A percentile compares a stretch with the other conserved stretches of the same genome.
These are phyloP conservation scores for Psammodynastes pulverulentus DNA, from an alignment of 2,113 vertebrate species.

Conservation along the genomic window DNA sequence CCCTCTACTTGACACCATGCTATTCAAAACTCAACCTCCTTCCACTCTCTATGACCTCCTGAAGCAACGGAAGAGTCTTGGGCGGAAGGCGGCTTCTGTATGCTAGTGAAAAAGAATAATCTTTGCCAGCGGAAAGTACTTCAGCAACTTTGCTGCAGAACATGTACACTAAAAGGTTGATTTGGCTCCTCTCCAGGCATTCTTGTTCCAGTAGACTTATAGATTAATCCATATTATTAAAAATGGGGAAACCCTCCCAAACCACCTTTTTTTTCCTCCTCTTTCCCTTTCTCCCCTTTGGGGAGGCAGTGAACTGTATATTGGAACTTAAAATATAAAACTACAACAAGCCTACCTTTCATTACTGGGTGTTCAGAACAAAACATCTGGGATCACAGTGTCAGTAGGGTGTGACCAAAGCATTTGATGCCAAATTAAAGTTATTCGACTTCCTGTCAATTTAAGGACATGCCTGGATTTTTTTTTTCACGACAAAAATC, in stretches of 20 bases:
- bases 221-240: slow-evolving; percentile 78
- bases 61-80: slow-evolving; percentile 99
- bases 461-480: slow-evolving; percentile 60
- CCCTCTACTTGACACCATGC: slow-evolving; percentile 65
- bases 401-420: slow-evolving; percentile 99
- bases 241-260: slow-evolving; percentile 71
- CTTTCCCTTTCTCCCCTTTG: slow-evolving; percentile 73
- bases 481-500: slow-evolving; percentile 48
- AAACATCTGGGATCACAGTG: slow-evolving; percentile 85
- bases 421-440: slow-evolving; percentile 97
- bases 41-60: slow-evolving; percentile 78
- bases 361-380: slow-evolving; percentile 84
- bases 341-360: slow-evolving; percentile 99
- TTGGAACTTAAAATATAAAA: slow-evolving; percentile 88
- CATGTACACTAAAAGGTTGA: slow-evolving; percentile 97
- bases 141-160: slow-evolving; percentile 99
- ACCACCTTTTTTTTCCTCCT: slow-evolving; percentile 63
- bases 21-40: slow-evolving; percentile 73
- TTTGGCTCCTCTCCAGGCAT: slow-evolving; percentile 65
- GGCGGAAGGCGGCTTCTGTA: slow-evolving; percentile 99
- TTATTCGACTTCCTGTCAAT: slow-evolving; percentile 73
- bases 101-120: slow-evolving; percentile 99
- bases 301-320: slow-evolving; percentile 85
- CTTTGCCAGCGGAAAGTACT: slow-evolving; percentile 98
- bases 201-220: slow-evolving; percentile 76